phyloP scores from a whole-genome alignment of 1,140 invertebrate species.

The Papilio polyxenes region DNA sequence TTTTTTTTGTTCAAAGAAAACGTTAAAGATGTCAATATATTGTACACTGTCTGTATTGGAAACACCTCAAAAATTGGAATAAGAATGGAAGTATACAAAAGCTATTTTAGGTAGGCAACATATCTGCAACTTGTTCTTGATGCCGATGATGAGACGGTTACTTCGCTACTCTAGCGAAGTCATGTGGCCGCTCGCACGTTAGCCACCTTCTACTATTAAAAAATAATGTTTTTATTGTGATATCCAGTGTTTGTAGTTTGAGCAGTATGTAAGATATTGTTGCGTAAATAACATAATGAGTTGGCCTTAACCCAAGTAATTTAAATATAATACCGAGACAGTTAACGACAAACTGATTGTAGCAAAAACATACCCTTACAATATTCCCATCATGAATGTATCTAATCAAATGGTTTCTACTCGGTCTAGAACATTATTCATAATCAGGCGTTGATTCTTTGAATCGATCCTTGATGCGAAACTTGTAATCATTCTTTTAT shows the following conservation, averaged over 20 bases:
- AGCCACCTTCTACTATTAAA: too few species aligned
- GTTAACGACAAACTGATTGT: constrained; percentile 23
- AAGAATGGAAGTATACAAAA: too few species aligned
- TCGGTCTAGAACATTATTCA: constrained; percentile 20
- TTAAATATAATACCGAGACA: constrained; percentile 20
- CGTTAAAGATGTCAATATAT: too few species aligned
- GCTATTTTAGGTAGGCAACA: too few species aligned
- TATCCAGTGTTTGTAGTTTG: background rate
- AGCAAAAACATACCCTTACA: constrained; percentile 21
- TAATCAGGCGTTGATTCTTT: constrained; percentile 18
- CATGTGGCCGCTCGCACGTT: too few species aligned
- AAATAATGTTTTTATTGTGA: too few species aligned
- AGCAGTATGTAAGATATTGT: background rate
- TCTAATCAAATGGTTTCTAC: background rate
- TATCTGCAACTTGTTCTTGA: too few species aligned
- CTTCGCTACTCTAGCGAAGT: too few species aligned
- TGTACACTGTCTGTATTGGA: too few species aligned
- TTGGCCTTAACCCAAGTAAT: constrained; percentile 16
- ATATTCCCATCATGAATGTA: constrained; percentile 5
- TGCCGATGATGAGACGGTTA: too few species aligned
- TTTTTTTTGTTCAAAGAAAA: too few species aligned
- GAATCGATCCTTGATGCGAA: background rate
- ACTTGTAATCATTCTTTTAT: background rate
- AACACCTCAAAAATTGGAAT: too few species aligned
- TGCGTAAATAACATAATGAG: background rate